These are phyloP conservation scores for Myotis brandtii DNA, from an alignment of 2,113 vertebrate genomes.

Conservation along the genomic window DNA sequence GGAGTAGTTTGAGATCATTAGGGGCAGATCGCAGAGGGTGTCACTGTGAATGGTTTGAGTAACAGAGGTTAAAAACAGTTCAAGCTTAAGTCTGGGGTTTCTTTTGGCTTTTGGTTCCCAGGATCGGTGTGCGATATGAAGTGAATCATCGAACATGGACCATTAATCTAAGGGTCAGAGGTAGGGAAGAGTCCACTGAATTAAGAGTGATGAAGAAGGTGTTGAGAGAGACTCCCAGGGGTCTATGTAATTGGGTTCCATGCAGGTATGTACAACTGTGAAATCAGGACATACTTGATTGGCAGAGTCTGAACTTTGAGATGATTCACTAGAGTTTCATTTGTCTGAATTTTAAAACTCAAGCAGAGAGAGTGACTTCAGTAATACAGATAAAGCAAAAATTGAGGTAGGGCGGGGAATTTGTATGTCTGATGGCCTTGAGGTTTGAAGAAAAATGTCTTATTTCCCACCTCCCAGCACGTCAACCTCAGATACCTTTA, in stretches of 20 bases:
- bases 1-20: neutral
- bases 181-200: neutral
- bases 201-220: neutral
- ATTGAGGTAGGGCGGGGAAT: neutral
- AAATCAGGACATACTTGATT: neutral
- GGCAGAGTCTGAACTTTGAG: neutral
- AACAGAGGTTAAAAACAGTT: conserved; percentile 33
- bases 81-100: neutral
- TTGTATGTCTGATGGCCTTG: neutral
- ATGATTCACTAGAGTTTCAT: neutral
- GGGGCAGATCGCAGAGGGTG: neutral
- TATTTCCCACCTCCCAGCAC: neutral
- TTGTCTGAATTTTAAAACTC: conserved; percentile 24
- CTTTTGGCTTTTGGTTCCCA: neutral
- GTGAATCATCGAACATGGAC: neutral
- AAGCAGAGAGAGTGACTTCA: neutral
- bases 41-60: neutral
- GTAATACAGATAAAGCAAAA: neutral
- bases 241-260: neutral
- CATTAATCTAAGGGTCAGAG: conserved; percentile 4
- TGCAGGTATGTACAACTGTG: no score
- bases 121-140: neutral
- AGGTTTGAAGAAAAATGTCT: neutral
- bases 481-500: neutral
- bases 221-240: neutral